Evolutionary conservation across 2,888 invertebrate genomes (phyloP).

Genomic region (Pollenia griseotomentosa): DNA sequence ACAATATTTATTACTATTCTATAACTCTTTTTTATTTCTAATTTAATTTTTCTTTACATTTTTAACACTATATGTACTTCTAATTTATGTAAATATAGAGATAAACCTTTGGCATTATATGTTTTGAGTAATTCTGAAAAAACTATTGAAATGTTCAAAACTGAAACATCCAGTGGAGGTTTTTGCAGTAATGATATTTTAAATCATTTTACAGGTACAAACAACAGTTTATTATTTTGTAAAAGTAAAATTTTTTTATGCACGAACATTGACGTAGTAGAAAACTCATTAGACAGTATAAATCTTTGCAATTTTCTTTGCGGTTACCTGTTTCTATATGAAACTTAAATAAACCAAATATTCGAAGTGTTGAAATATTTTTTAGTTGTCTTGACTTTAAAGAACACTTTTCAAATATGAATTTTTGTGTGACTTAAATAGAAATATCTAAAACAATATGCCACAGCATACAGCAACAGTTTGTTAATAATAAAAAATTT

Average conservation of each 20-base stretch:
- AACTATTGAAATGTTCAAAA: constrained; percentile 86
- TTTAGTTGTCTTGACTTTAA: no score
- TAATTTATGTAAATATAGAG: constrained; percentile 85
- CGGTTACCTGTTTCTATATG: no score
- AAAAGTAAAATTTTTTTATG: background rate
- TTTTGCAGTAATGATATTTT: constrained; percentile 90
- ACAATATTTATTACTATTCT: background rate
- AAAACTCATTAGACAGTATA: background rate
- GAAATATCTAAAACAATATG: no score
- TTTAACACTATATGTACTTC: constrained; percentile 8
- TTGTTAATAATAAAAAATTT: no score
- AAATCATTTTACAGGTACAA: constrained; percentile 74
- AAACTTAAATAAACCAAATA: no score
- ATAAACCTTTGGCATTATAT: constrained; percentile 94
- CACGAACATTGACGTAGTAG: background rate
- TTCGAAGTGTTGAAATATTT: no score
- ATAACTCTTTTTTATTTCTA: background rate
- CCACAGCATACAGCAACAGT: no score
- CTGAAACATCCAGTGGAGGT: constrained; percentile 90
- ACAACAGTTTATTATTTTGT: constrained; percentile 14
- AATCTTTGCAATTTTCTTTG: no score
- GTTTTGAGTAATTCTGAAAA: constrained; percentile 88
- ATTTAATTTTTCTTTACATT: constrained; percentile 1
- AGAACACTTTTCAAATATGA: no score
- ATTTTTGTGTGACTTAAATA: no score